These are phyloP conservation scores for Podilymbus podiceps DNA, from an alignment of 2,113 vertebrate genomes.

Conservation along the genomic window DNA sequence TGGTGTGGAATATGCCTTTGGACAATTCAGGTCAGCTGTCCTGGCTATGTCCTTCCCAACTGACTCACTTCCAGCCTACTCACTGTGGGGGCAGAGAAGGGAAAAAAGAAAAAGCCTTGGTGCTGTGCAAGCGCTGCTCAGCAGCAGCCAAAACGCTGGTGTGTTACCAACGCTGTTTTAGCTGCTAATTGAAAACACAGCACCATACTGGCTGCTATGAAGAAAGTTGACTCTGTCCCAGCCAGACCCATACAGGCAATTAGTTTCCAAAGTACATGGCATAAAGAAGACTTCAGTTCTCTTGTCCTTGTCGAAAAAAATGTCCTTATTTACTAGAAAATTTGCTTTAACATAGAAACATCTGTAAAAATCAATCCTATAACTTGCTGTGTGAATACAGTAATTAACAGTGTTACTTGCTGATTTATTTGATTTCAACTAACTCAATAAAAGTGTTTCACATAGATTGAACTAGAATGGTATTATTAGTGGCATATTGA, in stretches of 20 bases:
- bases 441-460: neutral
- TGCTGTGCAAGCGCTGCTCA: neutral
- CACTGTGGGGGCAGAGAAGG: neutral
- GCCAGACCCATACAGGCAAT: neutral
- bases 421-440: neutral
- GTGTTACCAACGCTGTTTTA: neutral
- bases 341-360: neutral
- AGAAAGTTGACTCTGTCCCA: neutral
- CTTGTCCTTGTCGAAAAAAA: neutral
- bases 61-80: neutral
- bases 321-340: neutral
- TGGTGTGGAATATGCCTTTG: neutral
- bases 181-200: neutral
- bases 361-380: neutral
- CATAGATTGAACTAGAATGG: neutral
- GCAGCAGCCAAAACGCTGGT: neutral
- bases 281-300: neutral
- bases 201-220: neutral
- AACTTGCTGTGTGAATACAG: neutral
- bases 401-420: neutral
- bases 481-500: neutral
- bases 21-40: neutral
- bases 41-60: neutral
- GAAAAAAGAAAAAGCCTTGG: neutral
- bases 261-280: neutral